Evolutionary conservation across 2,797 vertebrate genomes (phyloP).

Genomic region (Eulemur albifrons): DNA sequence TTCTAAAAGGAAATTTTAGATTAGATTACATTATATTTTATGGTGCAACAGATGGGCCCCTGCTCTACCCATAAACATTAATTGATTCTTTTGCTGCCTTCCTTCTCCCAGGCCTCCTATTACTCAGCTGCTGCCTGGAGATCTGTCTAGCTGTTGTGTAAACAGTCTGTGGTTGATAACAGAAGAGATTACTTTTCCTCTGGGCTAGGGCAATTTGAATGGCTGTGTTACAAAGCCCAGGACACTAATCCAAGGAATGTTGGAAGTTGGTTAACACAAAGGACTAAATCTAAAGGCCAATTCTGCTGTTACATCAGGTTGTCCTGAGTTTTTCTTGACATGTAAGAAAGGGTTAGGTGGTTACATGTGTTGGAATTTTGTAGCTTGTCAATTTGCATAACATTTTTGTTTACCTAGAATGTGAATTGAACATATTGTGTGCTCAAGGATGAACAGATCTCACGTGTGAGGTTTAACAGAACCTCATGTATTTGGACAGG

Average conservation of each 20-base stretch:
- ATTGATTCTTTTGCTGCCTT: conserved; percentile 21
- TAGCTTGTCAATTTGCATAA: neutral
- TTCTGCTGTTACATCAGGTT: neutral
- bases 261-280: neutral
- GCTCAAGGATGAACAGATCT: conserved; percentile 8
- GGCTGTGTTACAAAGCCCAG: neutral
- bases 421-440: neutral
- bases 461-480: conserved; percentile 22
- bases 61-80: neutral
- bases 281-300: neutral
- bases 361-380: conserved; percentile 24
- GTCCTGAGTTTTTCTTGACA: neutral
- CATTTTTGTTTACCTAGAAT: neutral
- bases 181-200: neutral
- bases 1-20: conserved; percentile 29
- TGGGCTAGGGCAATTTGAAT: neutral
- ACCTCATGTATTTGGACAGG: neutral
- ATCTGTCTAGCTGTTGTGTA: neutral
- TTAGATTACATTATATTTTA: neutral
- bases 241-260: neutral
- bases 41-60: neutral
- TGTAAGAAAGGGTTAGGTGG: neutral
- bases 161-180: conserved; percentile 45
- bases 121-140: neutral
- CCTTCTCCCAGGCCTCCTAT: neutral